Evolutionary conservation across 2,797 vertebrate genomes (phyloP), one percentile per base, ranked within the genome.

Genomic region (Gambelia wislizenii): DNA sequence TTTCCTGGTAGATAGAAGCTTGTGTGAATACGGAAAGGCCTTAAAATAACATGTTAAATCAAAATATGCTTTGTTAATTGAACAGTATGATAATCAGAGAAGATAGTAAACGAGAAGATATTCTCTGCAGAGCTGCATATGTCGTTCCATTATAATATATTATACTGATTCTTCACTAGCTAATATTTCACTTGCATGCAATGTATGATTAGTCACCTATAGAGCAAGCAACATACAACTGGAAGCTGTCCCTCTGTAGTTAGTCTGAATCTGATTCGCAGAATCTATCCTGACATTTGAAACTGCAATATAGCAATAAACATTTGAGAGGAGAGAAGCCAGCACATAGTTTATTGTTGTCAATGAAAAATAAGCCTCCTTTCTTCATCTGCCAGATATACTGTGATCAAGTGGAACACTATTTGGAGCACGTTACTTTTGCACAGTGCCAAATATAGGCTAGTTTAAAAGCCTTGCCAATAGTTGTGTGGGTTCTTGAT

Each of bases 261-360:
- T 14, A 54, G 42, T 44, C 75, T 36, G 49, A 82, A 16, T 78
- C 67, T 91, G 20, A 78, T 61, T 49, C 47, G 67, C 25, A 74
- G 33, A 61, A 69, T 82, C 44, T 49, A 75, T 42, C 36, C 30
- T 70, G 44, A 69, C 36, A 72, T 74, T 83, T 70, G 61, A 20
- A 87, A 89, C 36, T 74, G 36, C n/a, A 72, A 25, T 61, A 59
- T 42, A 84, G 22, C 52, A 44, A 52, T 74, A 88, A 88, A 33
- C 72, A 61, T 72, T 44, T 33, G 36, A 59, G 72, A 49, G 42
- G 39, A 54, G 52, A 77, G 44, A 52, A n/a, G 74, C 64, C 22
- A 49, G 42, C 25, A 27, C n/a, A 69, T 47, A 79, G 72, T 54
- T 85, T 64, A 76, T n/a, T 77, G 16, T 85, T 85, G 59, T 89